These are phyloP conservation scores for Nyctibius bracteatus DNA, from an alignment of 2,113 vertebrate genomes.

Conservation along the genomic window DNA sequence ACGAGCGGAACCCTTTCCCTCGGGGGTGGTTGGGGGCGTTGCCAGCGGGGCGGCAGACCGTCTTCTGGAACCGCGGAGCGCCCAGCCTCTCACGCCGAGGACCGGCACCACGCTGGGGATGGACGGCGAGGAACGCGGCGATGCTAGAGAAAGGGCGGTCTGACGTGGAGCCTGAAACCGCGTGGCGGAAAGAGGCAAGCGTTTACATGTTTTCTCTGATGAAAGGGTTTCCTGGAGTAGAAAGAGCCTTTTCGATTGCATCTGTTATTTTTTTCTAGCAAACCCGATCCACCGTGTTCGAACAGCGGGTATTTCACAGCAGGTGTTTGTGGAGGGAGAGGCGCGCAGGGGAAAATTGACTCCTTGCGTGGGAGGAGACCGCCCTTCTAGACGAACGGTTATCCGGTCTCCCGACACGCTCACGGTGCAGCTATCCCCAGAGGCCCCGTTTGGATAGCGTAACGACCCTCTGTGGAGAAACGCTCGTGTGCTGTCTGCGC, in stretches of 20 bases:
- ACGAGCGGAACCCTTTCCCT: neutral
- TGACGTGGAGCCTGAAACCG: neutral
- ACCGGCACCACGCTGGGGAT: fast-evolving
- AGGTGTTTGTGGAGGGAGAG: neutral
- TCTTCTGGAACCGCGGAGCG: fast-evolving
- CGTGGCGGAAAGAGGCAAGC: neutral
- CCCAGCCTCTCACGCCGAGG: fast-evolving
- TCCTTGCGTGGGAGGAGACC: neutral
- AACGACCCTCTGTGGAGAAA: fast-evolving
- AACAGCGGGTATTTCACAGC: neutral
- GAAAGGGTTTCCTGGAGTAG: neutral
- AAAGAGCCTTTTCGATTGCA: neutral
- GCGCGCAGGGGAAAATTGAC: fast-evolving
- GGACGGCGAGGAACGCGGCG: neutral
- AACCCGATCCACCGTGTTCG: fast-evolving
- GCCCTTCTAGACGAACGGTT: neutral
- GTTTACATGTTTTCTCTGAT: neutral
- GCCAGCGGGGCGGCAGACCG: fast-evolving
- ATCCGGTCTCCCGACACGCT: fast-evolving
- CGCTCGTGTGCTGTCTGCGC: fast-evolving
- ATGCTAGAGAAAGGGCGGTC: neutral
- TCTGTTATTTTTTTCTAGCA: neutral
- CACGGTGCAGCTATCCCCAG: fast-evolving
- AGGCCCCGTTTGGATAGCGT: fast-evolving
- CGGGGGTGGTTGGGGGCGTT: fast-evolving